A percentile compares a stretch with the other conserved stretches of the same genome.
Evolutionary conservation across 2,888 invertebrate genomes (phyloP).

Genomic region (Rotaria macrura): DNA sequence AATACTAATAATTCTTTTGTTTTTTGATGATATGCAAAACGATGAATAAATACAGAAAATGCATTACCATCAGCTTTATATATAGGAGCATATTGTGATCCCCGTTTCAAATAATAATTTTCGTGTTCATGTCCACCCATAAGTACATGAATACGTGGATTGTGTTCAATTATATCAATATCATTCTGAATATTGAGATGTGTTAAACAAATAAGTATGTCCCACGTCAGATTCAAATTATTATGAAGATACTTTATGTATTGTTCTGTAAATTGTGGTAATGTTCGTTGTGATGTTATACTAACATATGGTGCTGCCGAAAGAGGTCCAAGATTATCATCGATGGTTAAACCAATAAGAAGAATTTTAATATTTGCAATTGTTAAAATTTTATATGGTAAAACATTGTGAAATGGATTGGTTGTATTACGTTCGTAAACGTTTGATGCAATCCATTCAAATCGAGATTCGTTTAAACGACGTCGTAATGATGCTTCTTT

Average conservation of each 20-base stretch:
- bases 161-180: background rate
- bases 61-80: conserved; percentile 18
- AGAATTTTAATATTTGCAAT: background rate
- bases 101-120: conserved; percentile 16
- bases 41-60: background rate
- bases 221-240: background rate
- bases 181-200: background rate
- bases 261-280: background rate
- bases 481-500: background rate
- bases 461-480: background rate
- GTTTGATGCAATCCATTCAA: conserved; percentile 5
- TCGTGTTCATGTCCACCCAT: conserved; percentile 14
- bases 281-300: conserved; percentile 9
- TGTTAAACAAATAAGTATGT: background rate
- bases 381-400: background rate
- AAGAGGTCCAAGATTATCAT: background rate
- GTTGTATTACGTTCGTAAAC: background rate
- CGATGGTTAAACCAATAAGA: conserved; percentile 10
- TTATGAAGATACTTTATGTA: background rate
- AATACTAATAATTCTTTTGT: background rate
- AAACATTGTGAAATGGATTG: background rate
- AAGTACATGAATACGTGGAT: background rate
- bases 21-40: background rate
- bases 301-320: background rate
- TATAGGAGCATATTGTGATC: background rate